Evolutionary conservation across 2,888 invertebrate species (phyloP).

Genomic region (Hypomecis punctinalis): DNA sequence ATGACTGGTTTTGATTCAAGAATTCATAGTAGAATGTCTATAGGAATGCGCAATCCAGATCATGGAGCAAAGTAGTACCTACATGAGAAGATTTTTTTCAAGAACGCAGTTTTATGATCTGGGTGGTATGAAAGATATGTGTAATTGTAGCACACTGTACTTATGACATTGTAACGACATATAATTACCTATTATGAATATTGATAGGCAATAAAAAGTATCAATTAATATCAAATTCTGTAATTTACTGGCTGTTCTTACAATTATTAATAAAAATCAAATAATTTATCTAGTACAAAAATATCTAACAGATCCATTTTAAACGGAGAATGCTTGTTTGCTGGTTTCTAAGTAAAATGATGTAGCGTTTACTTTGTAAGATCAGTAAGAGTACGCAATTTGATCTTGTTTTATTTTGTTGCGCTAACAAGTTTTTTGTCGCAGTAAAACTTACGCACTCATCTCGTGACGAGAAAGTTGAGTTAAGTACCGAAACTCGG

Average conservation of each 20-base stretch:
- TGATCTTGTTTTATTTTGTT: conserved; percentile 60
- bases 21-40: conserved; percentile 50
- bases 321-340: not conserved
- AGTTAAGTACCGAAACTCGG: conserved; percentile 31
- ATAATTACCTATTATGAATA: conserved; percentile 34
- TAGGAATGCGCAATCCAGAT: conserved; percentile 54
- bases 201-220: conserved; percentile 24
- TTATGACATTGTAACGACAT: conserved; percentile 39
- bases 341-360: not conserved
- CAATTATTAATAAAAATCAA: not conserved
- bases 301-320: not conserved
- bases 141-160: conserved; percentile 48
- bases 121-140: conserved; percentile 51
- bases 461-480: conserved; percentile 64
- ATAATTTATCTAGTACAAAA: not conserved
- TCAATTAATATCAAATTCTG: conserved; percentile 21
- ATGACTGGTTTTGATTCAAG: conserved; percentile 59
- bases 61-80: conserved; percentile 29
- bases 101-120: conserved; percentile 45
- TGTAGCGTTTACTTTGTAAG: conserved; percentile 24
- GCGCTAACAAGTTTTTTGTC: conserved; percentile 68
- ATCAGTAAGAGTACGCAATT: conserved; percentile 44
- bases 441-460: conserved; percentile 65
- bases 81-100: conserved; percentile 50
- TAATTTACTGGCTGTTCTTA: conserved; percentile 8